Evolutionary conservation across 1,140 invertebrate genomes (phyloP).

Genomic region (Drosophila triauraria): DNA sequence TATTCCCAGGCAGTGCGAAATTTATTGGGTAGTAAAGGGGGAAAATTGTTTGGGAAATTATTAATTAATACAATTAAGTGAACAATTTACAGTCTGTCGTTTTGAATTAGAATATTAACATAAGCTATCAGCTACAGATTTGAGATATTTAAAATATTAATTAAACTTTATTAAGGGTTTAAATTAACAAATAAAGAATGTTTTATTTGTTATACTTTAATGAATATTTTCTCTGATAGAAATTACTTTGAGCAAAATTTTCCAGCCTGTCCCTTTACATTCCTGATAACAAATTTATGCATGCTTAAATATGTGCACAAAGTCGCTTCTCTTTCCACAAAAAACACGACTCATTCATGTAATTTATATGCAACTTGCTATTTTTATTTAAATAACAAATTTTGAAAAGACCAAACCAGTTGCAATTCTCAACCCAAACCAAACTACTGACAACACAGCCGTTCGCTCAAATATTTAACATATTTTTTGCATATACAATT

Average conservation of each 20-base stretch:
- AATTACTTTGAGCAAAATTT: too few relatives aligned
- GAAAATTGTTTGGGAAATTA: neutral
- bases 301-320: constrained; percentile 3
- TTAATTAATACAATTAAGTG: constrained; percentile 2
- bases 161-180: neutral
- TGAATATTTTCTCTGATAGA: too few relatives aligned
- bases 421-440: constrained; percentile 44
- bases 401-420: constrained; percentile 50
- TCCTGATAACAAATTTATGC: neutral
- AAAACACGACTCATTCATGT: constrained; percentile 34
- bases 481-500: constrained; percentile 65
- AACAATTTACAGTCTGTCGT: neutral
- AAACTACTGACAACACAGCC: constrained; percentile 10
- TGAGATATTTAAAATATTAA: neutral
- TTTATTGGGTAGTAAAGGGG: neutral
- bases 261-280: neutral
- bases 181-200: too few relatives aligned
- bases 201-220: neutral
- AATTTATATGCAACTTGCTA: constrained; percentile 59
- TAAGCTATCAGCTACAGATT: neutral
- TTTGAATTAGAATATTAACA: too few relatives aligned
- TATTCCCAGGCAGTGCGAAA: neutral
- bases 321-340: neutral
- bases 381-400: constrained; percentile 71
- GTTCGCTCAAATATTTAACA: constrained; percentile 50